Evolutionary conservation across 2,113 vertebrate species (phyloP), one percentile per base, ranked within the genome.

Genomic region (Xyliphius kryptos): DNA sequence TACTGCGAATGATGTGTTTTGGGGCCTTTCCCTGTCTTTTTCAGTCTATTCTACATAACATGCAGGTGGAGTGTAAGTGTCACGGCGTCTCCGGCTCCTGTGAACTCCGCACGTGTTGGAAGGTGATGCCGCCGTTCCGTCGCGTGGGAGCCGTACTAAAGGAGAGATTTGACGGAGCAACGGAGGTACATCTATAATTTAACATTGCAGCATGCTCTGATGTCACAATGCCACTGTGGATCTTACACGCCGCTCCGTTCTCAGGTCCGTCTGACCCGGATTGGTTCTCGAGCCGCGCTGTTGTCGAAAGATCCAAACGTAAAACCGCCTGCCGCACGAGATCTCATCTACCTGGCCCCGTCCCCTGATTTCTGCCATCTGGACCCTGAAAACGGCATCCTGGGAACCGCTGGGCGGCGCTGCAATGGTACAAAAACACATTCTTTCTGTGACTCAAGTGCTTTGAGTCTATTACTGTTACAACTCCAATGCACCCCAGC

Each of bases 1-100:
- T 32, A 32, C 7, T 32, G 26, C 7, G 7, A 32, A 6, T 32
- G 26, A 32, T 32, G 26, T 32, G 7, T 32, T 32, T 32, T 32
- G 26, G 26, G 26, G 26, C 26, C 61, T 50, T 14, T 66, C 22
- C 6, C 20, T 22, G 6, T 20, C 12, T 55, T 43, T 53, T 48
- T 13, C 66, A 91, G 86, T 84, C 84, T 20, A 87, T 90, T 52
- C 82, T 88, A 46, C 81, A 88, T 61, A 89, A 85, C 80, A 87
- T 82, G 87, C 86, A 87, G 73, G 76, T 87, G 57, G 83, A 87
- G 74, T 85, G 87, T 60, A 83, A 89, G 75, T 89, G 87, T 73
- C 86, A 85, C 0, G 85, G 87, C 0, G 77, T 89, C 67, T 89
- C 70, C 0, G 88, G 85, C 17, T 91, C 88, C 64, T 89, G 89